phyloP scores from a whole-genome alignment of 2,113 vertebrate genomes.

The Triplophysa rosa region DNA sequence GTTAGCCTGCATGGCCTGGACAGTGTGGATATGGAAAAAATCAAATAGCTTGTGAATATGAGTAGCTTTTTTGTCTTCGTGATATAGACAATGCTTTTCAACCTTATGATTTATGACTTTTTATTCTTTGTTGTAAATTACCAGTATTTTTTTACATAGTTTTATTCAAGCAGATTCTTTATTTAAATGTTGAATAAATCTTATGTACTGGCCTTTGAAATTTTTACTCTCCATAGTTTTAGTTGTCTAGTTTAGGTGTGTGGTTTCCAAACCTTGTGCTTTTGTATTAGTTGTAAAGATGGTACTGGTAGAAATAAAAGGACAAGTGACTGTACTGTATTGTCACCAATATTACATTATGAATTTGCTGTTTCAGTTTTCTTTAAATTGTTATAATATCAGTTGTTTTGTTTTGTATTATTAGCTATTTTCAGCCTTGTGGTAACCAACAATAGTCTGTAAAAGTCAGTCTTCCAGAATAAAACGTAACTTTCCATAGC shows the following conservation, averaged over 20 bases:
- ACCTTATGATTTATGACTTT: not conserved
- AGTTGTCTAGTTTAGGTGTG: constrained; percentile 54
- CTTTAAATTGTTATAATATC: not conserved
- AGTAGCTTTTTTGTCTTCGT: not conserved
- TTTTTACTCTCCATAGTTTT: constrained; percentile 42
- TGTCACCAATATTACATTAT: not conserved
- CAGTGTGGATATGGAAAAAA: not conserved
- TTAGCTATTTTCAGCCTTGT: not conserved
- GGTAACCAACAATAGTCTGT: not conserved
- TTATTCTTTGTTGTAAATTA: not conserved
- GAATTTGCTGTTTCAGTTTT: not conserved
- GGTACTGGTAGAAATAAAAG: constrained; percentile 23
- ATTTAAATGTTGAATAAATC: constrained; percentile 8
- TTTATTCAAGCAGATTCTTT: not conserved
- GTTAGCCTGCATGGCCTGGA: not conserved
- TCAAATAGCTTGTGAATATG: no score
- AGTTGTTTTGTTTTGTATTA: not conserved
- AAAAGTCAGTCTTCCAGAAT: not conserved
- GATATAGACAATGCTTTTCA: not conserved
- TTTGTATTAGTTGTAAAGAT: constrained; percentile 38
- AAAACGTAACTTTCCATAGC: not conserved
- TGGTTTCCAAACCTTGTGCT: constrained; percentile 51
- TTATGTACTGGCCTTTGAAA: constrained; percentile 22
- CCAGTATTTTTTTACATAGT: not conserved
- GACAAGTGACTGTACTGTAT: not conserved